Evolutionary conservation across 2,888 invertebrate species (phyloP), one percentile per base, ranked within the genome.

Genomic region (Agriotes lineatus): DNA sequence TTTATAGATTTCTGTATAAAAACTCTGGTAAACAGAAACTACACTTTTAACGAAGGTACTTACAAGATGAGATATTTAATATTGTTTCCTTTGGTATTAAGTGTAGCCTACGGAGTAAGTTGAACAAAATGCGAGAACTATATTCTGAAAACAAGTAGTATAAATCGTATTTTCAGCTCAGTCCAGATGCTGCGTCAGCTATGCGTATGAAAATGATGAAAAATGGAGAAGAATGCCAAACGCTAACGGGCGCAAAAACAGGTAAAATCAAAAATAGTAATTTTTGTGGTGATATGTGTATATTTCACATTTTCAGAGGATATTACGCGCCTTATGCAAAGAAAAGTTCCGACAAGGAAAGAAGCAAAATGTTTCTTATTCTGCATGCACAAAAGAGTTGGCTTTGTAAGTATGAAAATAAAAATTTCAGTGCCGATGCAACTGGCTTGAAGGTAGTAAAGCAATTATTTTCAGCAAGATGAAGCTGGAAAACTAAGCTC

Each of bases 401-500:
- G 63, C 16, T 18, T 63, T 44, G 63, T 63, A 54, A 54, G 63
- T 54, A 50, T 18, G 19, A 44, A 37, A 7, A 7, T n/a, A 37
- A 7, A 37, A 2, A n/a, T n/a, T n/a, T n/a, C n/a, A n/a, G n/a
- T n/a, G n/a, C n/a, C n/a, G n/a, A n/a, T n/a, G n/a, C n/a, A n/a
- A n/a, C n/a, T n/a, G n/a, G n/a, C n/a, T 37, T 37, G n/a, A 37
- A 37, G 1, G 0, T 18, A 20, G 19, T 45, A 10, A 45, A 45
- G 0, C 9, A 10, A 6, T n/a, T 45, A 50, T 33, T 19, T 20
- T 20, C 18, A 74, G 74, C 72, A 72, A 73, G 50, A 67, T 25
- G 67, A 62, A 7, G 69, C 70, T 66, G 74, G 74, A 12, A 67
- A 50, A 22, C 19, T 69, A 4, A 58, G 72, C 39, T 4, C 58